phyloP scores from a whole-genome alignment of 2,113 vertebrate genomes.

The Bubo scandiacus region DNA sequence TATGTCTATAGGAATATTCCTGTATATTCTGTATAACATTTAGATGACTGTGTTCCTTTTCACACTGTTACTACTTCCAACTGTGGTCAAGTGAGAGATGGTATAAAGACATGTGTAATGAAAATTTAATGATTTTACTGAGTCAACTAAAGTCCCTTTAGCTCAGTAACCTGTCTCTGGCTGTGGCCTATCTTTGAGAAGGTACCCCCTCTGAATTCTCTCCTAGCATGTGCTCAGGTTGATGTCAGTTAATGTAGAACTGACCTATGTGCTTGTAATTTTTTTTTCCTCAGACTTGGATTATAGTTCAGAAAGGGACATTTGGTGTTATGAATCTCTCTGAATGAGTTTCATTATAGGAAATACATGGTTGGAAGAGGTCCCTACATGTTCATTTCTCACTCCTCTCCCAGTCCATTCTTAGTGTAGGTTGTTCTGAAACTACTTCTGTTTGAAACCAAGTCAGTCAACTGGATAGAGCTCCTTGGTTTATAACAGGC shows the following conservation, averaged over 20 bases:
- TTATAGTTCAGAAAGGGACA: background rate
- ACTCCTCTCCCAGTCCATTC: background rate
- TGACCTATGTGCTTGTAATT: background rate
- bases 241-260: background rate
- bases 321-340: background rate
- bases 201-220: background rate
- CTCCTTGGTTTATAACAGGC: background rate
- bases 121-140: background rate
- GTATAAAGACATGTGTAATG: background rate
- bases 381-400: background rate
- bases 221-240: background rate
- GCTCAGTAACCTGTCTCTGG: background rate
- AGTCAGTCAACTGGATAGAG: background rate
- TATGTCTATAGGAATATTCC: no score
- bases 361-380: background rate
- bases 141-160: background rate
- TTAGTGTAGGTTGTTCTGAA: background rate
- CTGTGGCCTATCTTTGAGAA: background rate
- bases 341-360: background rate
- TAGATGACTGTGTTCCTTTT: background rate
- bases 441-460: background rate
- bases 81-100: background rate
- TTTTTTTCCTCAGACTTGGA: background rate
- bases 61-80: background rate
- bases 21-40: background rate